A percentile compares a stretch with the other conserved stretches of the same genome.
These are phyloP conservation scores for Aplysia californica DNA, from an alignment of 1,140 invertebrate species.

Conservation along the genomic window DNA sequence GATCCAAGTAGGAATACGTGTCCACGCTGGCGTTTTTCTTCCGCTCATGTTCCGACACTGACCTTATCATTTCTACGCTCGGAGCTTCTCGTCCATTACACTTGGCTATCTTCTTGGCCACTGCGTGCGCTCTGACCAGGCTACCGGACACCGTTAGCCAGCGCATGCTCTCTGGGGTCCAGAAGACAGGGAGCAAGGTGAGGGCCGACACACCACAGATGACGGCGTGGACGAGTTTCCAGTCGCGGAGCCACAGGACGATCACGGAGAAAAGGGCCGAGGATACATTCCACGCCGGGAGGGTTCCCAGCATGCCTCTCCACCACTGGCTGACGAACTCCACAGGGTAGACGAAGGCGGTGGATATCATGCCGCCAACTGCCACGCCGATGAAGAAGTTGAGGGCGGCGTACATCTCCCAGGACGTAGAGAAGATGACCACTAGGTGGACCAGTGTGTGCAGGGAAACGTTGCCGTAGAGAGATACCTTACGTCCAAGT, in stretches of 20 bases:
- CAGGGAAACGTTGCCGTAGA: constrained; percentile 8
- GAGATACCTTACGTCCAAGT: constrained; percentile 29
- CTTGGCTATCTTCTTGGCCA: background rate
- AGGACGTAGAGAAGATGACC: constrained; percentile 15
- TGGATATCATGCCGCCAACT: background rate
- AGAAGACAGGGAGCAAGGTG: background rate
- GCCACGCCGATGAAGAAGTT: constrained; percentile 29
- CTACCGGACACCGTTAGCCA: background rate
- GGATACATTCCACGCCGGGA: background rate
- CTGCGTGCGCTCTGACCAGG: background rate
- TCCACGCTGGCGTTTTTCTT: background rate
- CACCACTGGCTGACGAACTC: background rate
- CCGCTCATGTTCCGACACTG: background rate
- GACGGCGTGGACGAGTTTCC: background rate
- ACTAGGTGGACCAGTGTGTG: background rate
- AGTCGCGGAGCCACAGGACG: background rate
- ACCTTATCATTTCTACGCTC: background rate
- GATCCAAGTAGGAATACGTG: background rate
- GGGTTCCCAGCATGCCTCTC: background rate
- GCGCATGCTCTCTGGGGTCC: background rate
- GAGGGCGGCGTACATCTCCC: constrained; percentile 31
- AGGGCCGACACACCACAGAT: background rate
- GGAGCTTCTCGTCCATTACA: background rate
- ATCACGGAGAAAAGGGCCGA: background rate
- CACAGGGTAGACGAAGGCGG: background rate